Evolutionary conservation across 2,113 vertebrate genomes (phyloP), one percentile per base, ranked within the genome.

Genomic region (Xerus inauris): DNA sequence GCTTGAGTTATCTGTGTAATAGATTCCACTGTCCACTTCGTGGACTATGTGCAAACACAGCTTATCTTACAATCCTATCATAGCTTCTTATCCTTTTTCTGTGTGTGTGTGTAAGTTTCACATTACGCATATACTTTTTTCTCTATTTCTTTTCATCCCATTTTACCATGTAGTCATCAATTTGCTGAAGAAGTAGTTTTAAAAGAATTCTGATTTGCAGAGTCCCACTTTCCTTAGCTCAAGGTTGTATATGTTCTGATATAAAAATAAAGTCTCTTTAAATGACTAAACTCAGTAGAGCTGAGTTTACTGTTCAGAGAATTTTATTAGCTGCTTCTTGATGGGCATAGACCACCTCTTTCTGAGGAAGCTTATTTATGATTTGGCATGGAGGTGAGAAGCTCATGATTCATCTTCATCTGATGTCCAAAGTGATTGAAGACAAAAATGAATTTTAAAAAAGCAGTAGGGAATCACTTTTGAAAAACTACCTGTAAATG

Each of bases 181-280:
- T 93, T 93, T 97, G 95, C 96, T 97, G 96, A 98, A 92, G 92
- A 96, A 82, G 77, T 79, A 49, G 20, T 97, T 97, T 96, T 51
- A 75, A 69, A 95, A 95, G 76, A 84, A 54, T 71, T 26, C 69
- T 71, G 88, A 94, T 91, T 94, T 96, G n/a, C 90, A 94, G 92
- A 86, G 82, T 19, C 42, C 73, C 49, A 67, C 17, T 92, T 94
- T 96, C 79, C 45, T 96, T 85, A 87, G 57, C 62, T 94, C 72
- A 83, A 84, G 47, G 65, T 88, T 89, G 30, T 54, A 1, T 42
- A 59, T 49, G 32, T 75, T 84, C 82, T 76, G 35, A 94, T 93
- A 59, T 86, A 84, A 92, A 93, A 89, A 65, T 82, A 93, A 51
- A 79, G 49, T 89, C 64, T 30, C 38, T 59, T 64, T 67, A 57